These are phyloP conservation scores for Nixonia krombeini DNA, from an alignment of 1,140 invertebrate species.

Conservation along the genomic window DNA sequence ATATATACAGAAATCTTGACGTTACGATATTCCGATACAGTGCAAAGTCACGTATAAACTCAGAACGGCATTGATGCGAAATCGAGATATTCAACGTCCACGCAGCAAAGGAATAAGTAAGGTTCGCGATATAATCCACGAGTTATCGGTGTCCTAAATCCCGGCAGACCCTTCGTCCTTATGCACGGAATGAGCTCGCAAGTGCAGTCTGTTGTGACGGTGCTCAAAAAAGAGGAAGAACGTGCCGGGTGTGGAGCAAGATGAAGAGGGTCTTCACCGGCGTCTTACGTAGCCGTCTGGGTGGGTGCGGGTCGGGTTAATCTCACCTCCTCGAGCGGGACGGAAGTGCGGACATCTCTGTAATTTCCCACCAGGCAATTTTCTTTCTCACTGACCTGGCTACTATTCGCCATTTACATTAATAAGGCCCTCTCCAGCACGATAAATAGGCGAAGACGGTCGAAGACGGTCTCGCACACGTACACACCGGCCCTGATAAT, in stretches of 20 bases:
- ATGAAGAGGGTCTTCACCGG: slow-evolving; percentile 29
- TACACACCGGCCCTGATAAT: neutral
- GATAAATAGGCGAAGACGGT: slow-evolving; percentile 6
- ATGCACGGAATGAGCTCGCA: slow-evolving; percentile 11
- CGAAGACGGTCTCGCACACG: neutral
- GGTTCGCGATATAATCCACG: slow-evolving; percentile 19
- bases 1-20: too few species aligned
- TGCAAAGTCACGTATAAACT: too few species aligned
- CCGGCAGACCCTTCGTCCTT: slow-evolving; percentile 11
- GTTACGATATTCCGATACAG: too few species aligned
- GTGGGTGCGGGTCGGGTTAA: slow-evolving; percentile 26
- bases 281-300: slow-evolving; percentile 36
- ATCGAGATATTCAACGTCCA: too few species aligned
- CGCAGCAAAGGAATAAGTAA: too few species aligned
- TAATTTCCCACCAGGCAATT: slow-evolving; percentile 37
- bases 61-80: too few species aligned
- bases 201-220: slow-evolving; percentile 13
- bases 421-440: slow-evolving; percentile 12
- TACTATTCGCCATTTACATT: slow-evolving; percentile 26
- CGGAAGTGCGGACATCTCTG: slow-evolving; percentile 34
- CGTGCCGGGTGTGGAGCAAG: too few species aligned
- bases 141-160: slow-evolving; percentile 36
- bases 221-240: slow-evolving; percentile 15
- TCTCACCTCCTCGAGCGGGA: slow-evolving; percentile 24
- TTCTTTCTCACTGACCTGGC: slow-evolving; percentile 21